A percentile compares a stretch with the other conserved stretches of the same genome.
These are phyloP conservation scores for Eolophus roseicapilla DNA, from an alignment of 2,113 vertebrate species.

Conservation along the genomic window DNA sequence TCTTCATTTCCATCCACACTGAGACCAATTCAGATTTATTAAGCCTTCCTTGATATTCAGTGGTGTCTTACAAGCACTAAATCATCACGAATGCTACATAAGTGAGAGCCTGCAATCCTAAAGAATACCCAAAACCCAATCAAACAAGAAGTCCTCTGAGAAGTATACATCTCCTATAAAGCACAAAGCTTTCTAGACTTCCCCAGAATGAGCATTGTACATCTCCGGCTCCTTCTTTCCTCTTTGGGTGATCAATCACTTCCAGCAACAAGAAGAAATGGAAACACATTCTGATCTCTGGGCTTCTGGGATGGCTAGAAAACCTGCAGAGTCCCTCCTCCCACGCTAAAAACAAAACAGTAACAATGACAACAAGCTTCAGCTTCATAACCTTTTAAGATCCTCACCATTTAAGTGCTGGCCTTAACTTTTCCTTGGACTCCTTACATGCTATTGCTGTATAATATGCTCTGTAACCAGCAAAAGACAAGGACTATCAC, in stretches of 20 bases:
- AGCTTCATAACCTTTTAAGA: background rate
- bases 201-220: background rate
- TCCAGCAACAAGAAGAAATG: background rate
- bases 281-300: background rate
- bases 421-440: background rate
- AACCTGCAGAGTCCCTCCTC: background rate
- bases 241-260: conserved; percentile 36
- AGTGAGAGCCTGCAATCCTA: background rate
- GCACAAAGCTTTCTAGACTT: conserved; percentile 7
- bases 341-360: background rate
- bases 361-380: background rate
- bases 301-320: background rate
- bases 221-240: background rate
- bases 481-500: background rate
- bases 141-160: conserved; percentile 42
- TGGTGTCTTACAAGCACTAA: conserved; percentile 47
- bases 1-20: conserved; percentile 66
- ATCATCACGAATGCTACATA: conserved; percentile 42
- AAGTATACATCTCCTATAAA: conserved; percentile 25
- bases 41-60: conserved; percentile 61
- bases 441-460: background rate
- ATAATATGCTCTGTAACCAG: background rate
- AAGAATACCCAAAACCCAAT: conserved; percentile 12
- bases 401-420: background rate
- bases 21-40: conserved; percentile 70